Percentiles rank a stretch among this genome's conserved stretches.
Evolutionary conservation across 2,113 vertebrate species (phyloP).

Genomic region (Engraulis encrasicolus): DNA sequence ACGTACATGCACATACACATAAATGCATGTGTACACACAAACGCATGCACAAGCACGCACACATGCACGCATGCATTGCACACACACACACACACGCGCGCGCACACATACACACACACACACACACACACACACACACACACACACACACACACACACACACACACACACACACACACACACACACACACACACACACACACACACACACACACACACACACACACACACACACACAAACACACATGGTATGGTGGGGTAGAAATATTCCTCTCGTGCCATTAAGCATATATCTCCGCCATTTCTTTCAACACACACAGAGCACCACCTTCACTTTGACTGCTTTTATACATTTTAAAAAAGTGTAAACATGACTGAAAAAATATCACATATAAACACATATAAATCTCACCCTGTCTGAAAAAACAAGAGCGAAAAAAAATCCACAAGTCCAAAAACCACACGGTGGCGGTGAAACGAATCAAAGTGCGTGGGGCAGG

Average conservation of each 20-base stretch:
- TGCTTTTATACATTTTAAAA: not conserved
- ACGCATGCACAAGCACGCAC: conserved; percentile 43
- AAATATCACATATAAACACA: conserved; percentile 39
- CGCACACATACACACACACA: not conserved
- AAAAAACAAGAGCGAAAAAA: not conserved
- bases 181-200: conserved; percentile 47
- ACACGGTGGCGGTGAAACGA: conserved; percentile 14
- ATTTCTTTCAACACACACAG: conserved; percentile 41
- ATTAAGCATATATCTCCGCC: conserved; percentile 4
- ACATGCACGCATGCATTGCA: conserved; percentile 51
- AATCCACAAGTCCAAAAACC: not conserved
- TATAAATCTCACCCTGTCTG: conserved; percentile 27
- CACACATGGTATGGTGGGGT: not conserved
- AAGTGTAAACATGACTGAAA: not conserved
- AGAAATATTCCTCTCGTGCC: conserved; percentile 48
- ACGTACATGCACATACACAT: not conserved
- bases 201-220: conserved; percentile 42
- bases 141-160: not conserved
- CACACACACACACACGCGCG: conserved; percentile 41
- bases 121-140: conserved; percentile 33
- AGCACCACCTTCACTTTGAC: conserved; percentile 9
- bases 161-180: conserved; percentile 46
- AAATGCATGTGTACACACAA: not conserved
- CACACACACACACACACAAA: not conserved
- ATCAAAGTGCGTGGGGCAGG: conserved; percentile 50